These are phyloP conservation scores for Iguana delicatissima DNA, from an alignment of 2,797 vertebrate species.

Conservation along the genomic window DNA sequence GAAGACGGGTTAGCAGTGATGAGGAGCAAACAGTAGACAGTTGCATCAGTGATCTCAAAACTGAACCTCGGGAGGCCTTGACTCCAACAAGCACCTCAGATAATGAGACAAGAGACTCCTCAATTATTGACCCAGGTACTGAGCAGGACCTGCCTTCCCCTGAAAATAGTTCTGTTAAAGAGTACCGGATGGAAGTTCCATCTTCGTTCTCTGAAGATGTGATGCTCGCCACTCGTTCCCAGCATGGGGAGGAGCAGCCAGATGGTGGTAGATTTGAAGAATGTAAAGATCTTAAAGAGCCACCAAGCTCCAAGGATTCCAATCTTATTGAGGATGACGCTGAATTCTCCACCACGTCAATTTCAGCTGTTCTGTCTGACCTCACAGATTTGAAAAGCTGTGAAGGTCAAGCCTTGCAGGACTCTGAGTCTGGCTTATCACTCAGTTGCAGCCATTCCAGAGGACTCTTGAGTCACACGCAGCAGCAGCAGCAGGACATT, in stretches of 20 bases:
- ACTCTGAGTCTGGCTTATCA: constrained; percentile 82
- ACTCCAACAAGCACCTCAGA: constrained; percentile 95
- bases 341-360: constrained; percentile 84
- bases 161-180: constrained; percentile 85
- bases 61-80: constrained; percentile 89
- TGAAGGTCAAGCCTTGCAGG: constrained; percentile 85
- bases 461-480: constrained; percentile 84
- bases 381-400: constrained; percentile 86
- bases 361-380: constrained; percentile 84
- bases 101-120: constrained; percentile 97
- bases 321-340: constrained; percentile 79
- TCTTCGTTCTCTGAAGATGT: constrained; percentile 83
- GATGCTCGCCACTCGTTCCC: constrained; percentile 60
- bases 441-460: constrained; percentile 86
- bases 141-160: constrained; percentile 96
- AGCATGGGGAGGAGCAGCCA: constrained; percentile 81
- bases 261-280: constrained; percentile 72
- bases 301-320: constrained; percentile 82
- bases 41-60: constrained; percentile 82
- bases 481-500: constrained; percentile 91
- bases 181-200: constrained; percentile 92
- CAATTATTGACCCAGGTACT: constrained; percentile 95
- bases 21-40: constrained; percentile 84
- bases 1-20: constrained; percentile 92
- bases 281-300: constrained; percentile 84